phyloP scores from a whole-genome alignment of 2,797 vertebrate genomes.

The Microchirus variegatus region DNA sequence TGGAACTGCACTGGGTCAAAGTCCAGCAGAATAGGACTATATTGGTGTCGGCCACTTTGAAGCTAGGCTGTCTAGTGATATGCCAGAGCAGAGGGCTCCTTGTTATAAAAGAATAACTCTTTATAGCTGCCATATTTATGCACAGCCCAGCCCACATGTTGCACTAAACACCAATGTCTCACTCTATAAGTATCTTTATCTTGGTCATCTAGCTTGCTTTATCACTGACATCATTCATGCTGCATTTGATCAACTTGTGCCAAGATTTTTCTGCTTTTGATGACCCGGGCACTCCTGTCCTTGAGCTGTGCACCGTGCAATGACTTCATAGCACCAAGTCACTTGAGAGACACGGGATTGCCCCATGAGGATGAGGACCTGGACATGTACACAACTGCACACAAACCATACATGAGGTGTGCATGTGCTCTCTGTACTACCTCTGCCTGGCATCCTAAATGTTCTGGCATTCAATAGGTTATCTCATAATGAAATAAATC shows the following conservation, averaged over 20 bases:
- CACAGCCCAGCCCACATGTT: constrained; percentile 76
- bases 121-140: constrained; percentile 81
- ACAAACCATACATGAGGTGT: constrained; percentile 14
- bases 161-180: constrained; percentile 59
- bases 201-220: constrained; percentile 56
- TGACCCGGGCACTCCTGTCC: constrained; percentile 38
- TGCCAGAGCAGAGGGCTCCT: constrained; percentile 58
- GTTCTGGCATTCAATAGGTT: too few species aligned
- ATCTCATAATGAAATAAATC: too few species aligned
- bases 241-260: constrained; percentile 38
- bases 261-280: constrained; percentile 12
- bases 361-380: constrained; percentile 20
- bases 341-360: constrained; percentile 42
- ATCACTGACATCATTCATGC: constrained; percentile 81
- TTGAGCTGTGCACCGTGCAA: constrained; percentile 34
- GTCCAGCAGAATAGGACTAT: constrained; percentile 60
- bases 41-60: constrained; percentile 64
- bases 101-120: constrained; percentile 66
- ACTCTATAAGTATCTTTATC: constrained; percentile 16
- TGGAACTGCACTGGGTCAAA: constrained; percentile 67
- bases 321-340: constrained; percentile 46
- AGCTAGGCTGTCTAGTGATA: constrained; percentile 54
- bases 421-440: too few species aligned
- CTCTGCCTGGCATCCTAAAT: too few species aligned
- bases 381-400: constrained; percentile 61